These are phyloP conservation scores for Panzeria rudis DNA, from an alignment of 2,888 invertebrate species.

Conservation along the genomic window DNA sequence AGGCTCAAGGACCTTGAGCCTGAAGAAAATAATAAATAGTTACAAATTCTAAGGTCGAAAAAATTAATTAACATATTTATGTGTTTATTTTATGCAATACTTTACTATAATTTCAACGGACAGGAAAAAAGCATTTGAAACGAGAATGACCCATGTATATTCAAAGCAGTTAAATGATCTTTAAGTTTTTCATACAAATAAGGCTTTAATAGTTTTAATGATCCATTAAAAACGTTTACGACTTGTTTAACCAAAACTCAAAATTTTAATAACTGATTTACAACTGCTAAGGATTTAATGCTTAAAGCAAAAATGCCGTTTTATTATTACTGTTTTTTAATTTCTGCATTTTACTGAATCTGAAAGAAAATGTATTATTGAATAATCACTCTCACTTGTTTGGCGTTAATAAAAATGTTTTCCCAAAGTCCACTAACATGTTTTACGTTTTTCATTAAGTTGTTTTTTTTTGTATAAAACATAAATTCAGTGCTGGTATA, in stretches of 20 bases:
- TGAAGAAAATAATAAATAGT: no score
- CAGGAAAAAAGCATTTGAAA: no score
- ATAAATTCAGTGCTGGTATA: constrained; percentile 26
- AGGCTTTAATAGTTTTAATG: constrained; percentile 18
- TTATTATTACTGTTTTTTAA: constrained; percentile 11
- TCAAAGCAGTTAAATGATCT: constrained; percentile 16
- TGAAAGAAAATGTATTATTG: constrained; percentile 26
- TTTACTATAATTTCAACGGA: no score
- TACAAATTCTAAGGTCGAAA: no score
- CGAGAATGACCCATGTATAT: no score
- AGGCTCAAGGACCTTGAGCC: no score
- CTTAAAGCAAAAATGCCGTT: constrained; percentile 1
- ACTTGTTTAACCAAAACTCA: constrained; percentile 17
- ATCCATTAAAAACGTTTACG: constrained; percentile 4
- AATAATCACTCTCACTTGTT: constrained; percentile 61
- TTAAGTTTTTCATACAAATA: background rate
- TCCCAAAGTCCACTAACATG: constrained; percentile 40
- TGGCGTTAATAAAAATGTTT: constrained; percentile 18
- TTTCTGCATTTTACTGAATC: constrained; percentile 5
- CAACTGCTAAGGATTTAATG: constrained; percentile 8
- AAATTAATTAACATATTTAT: no score
- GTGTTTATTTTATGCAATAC: no score
- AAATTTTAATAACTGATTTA: constrained; percentile 33
- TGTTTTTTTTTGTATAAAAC: constrained; percentile 8
- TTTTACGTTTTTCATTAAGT: constrained; percentile 24